Evolutionary conservation across 2,888 invertebrate species (phyloP).

Genomic region (Torymus tubicola): DNA sequence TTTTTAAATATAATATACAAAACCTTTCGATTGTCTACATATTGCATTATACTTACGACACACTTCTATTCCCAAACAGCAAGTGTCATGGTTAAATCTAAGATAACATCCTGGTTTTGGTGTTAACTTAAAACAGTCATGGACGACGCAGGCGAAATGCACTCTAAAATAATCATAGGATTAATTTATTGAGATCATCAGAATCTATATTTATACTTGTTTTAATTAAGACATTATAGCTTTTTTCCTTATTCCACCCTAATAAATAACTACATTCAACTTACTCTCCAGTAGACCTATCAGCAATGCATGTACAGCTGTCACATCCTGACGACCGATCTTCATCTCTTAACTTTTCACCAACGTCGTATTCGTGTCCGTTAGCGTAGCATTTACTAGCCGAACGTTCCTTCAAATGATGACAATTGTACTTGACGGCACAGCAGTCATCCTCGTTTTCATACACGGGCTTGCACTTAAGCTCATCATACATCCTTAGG

Average conservation of each 20-base stretch:
- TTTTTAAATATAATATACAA: too few species aligned
- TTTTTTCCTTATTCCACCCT: too few species aligned
- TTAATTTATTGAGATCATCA: background rate
- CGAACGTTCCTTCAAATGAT: constrained; percentile 60
- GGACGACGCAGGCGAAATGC: constrained; percentile 62
- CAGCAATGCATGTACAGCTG: constrained; percentile 60
- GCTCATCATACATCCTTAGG: constrained; percentile 61
- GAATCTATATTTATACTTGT: too few species aligned
- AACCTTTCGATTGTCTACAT: too few species aligned
- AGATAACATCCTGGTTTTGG: constrained; percentile 61
- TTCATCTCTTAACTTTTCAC: constrained; percentile 59
- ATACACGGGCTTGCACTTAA: constrained; percentile 65
- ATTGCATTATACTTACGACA: constrained; percentile 65
- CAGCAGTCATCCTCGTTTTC: constrained; percentile 64
- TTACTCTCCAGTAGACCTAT: too few species aligned
- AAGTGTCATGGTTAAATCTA: constrained; percentile 16
- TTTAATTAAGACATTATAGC: too few species aligned
- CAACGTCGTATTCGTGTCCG: constrained; percentile 63
- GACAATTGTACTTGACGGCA: constrained; percentile 65
- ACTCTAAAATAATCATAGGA: constrained; percentile 58
- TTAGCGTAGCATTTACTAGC: constrained; percentile 67
- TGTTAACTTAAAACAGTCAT: constrained; percentile 61
- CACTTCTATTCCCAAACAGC: constrained; percentile 62
- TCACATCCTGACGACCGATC: constrained; percentile 66
- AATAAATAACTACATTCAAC: too few species aligned